A percentile compares a stretch with the other conserved stretches of the same genome.
phyloP scores from a whole-genome alignment of 2,113 vertebrate genomes.

The Chionomys nivalis region DNA sequence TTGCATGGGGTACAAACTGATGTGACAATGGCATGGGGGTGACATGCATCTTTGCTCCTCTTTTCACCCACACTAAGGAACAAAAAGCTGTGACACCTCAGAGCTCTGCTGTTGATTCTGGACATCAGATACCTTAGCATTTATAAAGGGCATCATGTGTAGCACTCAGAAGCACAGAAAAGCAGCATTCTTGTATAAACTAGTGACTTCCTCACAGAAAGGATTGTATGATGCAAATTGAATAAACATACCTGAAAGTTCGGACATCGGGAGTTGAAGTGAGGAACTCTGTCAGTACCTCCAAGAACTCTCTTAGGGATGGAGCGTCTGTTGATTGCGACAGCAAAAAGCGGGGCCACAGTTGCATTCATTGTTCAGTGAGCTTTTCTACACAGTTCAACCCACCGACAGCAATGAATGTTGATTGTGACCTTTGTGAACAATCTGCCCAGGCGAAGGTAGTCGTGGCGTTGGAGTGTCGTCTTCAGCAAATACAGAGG shows the following conservation, averaged over 20 bases:
- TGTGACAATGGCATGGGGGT: rapidly evolving
- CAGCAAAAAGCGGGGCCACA: constrained; percentile 95
- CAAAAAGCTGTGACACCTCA: rapidly evolving
- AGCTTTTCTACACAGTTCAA: constrained; percentile 98
- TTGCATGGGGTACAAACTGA: not conserved
- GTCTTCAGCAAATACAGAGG: constrained; percentile 79
- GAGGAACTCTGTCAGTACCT: rapidly evolving
- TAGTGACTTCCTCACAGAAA: not conserved
- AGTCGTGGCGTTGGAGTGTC: constrained; percentile 67
- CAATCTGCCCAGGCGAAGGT: constrained; percentile 54
- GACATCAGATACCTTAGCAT: not conserved
- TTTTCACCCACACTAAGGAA: rapidly evolving
- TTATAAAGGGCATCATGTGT: not conserved
- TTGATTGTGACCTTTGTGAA: constrained; percentile 98
- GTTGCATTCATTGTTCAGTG: constrained; percentile 99
- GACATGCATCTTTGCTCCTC: rapidly evolving
- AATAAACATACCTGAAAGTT: not conserved
- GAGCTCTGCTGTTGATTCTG: rapidly evolving
- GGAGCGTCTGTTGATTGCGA: constrained; percentile 4
- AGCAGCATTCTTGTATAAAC: not conserved
- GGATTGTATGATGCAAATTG: rapidly evolving
- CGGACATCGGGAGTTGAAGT: not conserved
- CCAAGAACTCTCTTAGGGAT: constrained; percentile 47
- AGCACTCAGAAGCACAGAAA: not conserved
- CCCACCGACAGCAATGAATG: constrained; percentile 99